Conservation (phyloP, 2,888 invertebrate species). For the Lampropteryx suffumata region DNA sequence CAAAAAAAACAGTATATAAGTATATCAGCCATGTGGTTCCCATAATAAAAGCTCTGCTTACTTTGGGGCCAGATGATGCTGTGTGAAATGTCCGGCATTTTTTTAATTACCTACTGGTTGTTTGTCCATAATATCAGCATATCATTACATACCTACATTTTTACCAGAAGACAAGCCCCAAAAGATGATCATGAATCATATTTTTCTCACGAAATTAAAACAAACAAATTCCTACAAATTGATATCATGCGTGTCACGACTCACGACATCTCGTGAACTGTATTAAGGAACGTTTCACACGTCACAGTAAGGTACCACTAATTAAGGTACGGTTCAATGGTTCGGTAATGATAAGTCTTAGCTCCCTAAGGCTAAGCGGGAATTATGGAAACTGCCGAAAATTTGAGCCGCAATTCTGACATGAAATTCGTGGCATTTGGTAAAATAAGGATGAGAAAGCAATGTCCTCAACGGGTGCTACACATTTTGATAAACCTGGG, state of each 20-base stretch:
- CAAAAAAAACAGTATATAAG: no score
- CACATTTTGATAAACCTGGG: no score
- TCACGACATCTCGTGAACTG: constrained; percentile 17
- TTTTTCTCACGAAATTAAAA: constrained; percentile 17
- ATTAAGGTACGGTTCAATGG: constrained; percentile 7
- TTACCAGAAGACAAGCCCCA: no score
- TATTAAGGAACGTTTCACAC: constrained; percentile 20
- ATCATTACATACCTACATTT: no score
- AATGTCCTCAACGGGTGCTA: background rate
- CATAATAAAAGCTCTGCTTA: no score
- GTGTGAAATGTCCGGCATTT: no score
- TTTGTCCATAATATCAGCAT: no score
- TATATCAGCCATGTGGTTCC: no score
- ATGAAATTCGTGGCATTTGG: constrained; percentile 2
- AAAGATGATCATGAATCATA: no score
- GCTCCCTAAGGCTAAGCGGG: constrained; percentile 18
- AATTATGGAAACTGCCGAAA: constrained; percentile 11
- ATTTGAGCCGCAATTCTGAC: background rate
- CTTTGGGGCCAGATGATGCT: no score
- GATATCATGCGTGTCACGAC: constrained; percentile 18
- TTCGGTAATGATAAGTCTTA: constrained; percentile 1
- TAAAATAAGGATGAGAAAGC: constrained; percentile 2
- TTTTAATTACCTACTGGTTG: no score
- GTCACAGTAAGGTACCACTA: constrained; percentile 7
- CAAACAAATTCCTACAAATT: constrained; percentile 7